Evolutionary conservation across 2,113 vertebrate species (phyloP).

Genomic region (Beaufortia kweichowensis): DNA sequence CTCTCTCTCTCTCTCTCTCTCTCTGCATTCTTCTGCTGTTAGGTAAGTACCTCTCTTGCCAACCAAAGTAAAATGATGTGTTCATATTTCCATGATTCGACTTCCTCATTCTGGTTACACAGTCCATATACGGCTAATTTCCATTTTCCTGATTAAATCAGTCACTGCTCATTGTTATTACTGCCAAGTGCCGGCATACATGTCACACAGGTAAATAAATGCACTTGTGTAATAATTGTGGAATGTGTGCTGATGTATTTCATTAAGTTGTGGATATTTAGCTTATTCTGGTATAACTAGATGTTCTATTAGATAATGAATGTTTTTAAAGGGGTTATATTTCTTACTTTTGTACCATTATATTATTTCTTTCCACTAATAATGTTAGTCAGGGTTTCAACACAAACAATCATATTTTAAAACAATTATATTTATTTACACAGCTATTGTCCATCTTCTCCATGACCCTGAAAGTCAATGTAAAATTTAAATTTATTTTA

Average conservation of each 20-base stretch:
- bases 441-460: background rate
- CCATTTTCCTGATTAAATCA: slow-evolving; percentile 33
- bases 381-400: too few species aligned
- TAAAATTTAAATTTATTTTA: too few species aligned
- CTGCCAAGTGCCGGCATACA: background rate
- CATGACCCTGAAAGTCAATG: background rate
- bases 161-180: slow-evolving; percentile 4
- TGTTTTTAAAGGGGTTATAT: background rate
- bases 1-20: slow-evolving; percentile 29
- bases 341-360: background rate
- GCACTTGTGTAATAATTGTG: background rate
- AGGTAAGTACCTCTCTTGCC: slow-evolving; percentile 45
- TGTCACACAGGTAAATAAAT: slow-evolving; percentile 23
- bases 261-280: too few species aligned
- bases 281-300: background rate
- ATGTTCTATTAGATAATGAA: background rate
- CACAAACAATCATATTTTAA: background rate
- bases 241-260: background rate
- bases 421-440: background rate
- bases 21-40: slow-evolving; percentile 48
- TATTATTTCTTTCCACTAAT: background rate
- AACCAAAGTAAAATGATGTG: slow-evolving; percentile 47
- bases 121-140: slow-evolving; percentile 45
- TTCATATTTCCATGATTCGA: slow-evolving; percentile 43
- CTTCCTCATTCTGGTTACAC: slow-evolving; percentile 9